phyloP scores from a whole-genome alignment of 2,888 invertebrate species.

The Stictocephala bisonia region DNA sequence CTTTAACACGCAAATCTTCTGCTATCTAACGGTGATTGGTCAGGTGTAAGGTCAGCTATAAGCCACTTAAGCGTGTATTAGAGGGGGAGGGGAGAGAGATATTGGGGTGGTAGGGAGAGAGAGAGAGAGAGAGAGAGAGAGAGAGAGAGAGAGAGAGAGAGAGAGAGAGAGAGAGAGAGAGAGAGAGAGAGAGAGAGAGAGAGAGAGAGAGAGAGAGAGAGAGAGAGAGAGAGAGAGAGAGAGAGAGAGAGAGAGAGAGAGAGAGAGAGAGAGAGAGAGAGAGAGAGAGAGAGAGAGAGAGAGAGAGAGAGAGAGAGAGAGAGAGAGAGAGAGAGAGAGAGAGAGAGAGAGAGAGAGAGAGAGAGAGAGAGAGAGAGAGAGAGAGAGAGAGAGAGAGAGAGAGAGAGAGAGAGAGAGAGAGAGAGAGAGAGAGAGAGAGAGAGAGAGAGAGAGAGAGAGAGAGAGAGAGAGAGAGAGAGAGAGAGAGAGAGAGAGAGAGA shows the following conservation, averaged over 20 bases:
- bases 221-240: no score
- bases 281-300: not conserved
- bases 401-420: not conserved
- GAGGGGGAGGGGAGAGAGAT: no score
- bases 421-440: slow-evolving; percentile 26
- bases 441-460: not conserved
- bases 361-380: not conserved
- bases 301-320: not conserved
- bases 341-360: not conserved
- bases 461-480: slow-evolving; percentile 28
- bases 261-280: not conserved
- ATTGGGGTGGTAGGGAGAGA: no score
- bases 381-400: not conserved
- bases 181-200: no score
- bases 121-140: no score
- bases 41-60: no score
- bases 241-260: not conserved
- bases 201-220: no score
- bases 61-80: no score
- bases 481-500: slow-evolving; percentile 36
- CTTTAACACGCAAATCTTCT: no score
- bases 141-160: no score
- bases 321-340: slow-evolving; percentile 19
- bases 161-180: no score
- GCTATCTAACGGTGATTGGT: no score